Conservation (phyloP, 2,888 invertebrate species). For the Macrosoma leucophasiata region DNA sequence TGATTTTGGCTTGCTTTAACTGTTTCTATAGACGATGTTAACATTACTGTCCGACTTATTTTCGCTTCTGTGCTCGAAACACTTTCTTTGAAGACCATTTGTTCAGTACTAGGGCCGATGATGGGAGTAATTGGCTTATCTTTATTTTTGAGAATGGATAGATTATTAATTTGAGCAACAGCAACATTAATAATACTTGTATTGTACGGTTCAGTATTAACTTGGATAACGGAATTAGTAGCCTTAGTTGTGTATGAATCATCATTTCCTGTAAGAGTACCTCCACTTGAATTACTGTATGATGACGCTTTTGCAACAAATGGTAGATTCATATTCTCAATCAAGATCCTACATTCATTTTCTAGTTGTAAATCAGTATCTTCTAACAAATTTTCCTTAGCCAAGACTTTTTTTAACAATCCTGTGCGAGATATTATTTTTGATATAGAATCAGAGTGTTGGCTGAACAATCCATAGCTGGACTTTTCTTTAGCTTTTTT, state of each 20-base stretch:
- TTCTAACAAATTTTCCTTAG: slow-evolving; percentile 40
- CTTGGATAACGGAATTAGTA: slow-evolving; percentile 18
- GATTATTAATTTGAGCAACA: slow-evolving; percentile 38
- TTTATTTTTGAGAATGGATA: slow-evolving; percentile 21
- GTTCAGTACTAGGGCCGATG: slow-evolving; percentile 20
- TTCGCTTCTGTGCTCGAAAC: slow-evolving; percentile 30
- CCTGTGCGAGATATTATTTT: slow-evolving; percentile 33
- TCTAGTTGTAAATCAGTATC: slow-evolving; percentile 25
- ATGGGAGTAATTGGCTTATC: slow-evolving; percentile 14
- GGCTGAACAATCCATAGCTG: slow-evolving; percentile 9
- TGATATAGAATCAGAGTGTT: slow-evolving; percentile 30
- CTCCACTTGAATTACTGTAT: slow-evolving; percentile 35
- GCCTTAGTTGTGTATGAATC: slow-evolving; percentile 24
- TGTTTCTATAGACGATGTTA: slow-evolving; percentile 9
- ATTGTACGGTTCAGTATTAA: slow-evolving; percentile 28
- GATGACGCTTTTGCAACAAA: slow-evolving; percentile 29
- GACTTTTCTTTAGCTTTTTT: slow-evolving; percentile 12
- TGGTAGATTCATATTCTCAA: slow-evolving; percentile 25
- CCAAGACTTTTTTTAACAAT: slow-evolving; percentile 37
- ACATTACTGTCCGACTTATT: slow-evolving; percentile 12
- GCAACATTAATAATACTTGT: slow-evolving; percentile 41
- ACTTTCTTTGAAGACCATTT: slow-evolving; percentile 19
- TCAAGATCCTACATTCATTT: slow-evolving; percentile 25
- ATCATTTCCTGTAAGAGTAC: slow-evolving; percentile 33
- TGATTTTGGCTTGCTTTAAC: slow-evolving; percentile 4